Evolutionary conservation across 2,113 vertebrate genomes (phyloP), one percentile per base, ranked within the genome.

Genomic region (Alces alces): DNA sequence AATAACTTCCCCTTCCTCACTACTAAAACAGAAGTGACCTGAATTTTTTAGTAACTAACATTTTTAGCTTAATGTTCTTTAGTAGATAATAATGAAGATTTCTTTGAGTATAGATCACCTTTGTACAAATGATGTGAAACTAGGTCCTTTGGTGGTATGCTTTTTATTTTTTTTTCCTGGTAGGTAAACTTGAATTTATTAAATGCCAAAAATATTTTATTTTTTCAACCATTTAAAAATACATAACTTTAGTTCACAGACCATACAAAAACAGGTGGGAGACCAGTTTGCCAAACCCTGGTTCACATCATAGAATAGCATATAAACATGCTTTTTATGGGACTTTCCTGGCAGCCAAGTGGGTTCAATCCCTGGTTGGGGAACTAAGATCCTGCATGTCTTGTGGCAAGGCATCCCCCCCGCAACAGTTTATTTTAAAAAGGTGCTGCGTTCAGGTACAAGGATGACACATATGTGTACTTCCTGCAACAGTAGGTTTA

Each of bases 31-130:
- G 66, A 91, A 89, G 27, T 89, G 25, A 66, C n/a, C 13, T 88
- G 58, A 96, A 43, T 33, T 88, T 85, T 89, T 87, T 79, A 82
- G 12, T 84, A 66, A 52, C 54, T 90, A 84, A 70, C 73, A 36
- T 50, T 95, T 97, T 94, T 60, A 89, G 36, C 28, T 95, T 91
- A 91, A 52, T 80, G 52, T 85, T 87, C 30, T 96, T 95, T 97
- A 91, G 14, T 84, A 70, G 36, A 82, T 91, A 89, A 89, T 82
- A 92, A 58, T 86, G 21, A 89, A 91, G 64, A 86, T 88, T 87
- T 96, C 17, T 83, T 19, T 95, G 61, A 89, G 2, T 64, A 16
- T 79, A 86, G 43, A 86, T 89, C n/a, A 89, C 55, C 85, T 95
- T 95, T 82, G 47, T 84, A 83, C 39, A 95, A 93, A 82, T 92